Conservation (phyloP, 92 coral and sea anemone genomes). For the Ricordea florida region DNA sequence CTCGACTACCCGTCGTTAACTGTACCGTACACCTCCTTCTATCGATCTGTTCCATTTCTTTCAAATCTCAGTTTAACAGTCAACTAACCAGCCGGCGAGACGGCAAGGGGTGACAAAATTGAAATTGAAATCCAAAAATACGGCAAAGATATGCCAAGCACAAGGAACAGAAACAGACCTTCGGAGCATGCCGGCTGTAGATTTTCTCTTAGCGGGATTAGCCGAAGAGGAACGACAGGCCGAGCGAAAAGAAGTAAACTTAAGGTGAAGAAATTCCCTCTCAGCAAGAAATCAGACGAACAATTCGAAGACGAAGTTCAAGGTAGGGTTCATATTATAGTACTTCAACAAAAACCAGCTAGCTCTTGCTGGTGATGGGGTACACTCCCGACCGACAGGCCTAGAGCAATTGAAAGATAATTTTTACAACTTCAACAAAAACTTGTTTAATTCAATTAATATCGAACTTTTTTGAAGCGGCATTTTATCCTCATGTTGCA, state of each 20-base stretch:
- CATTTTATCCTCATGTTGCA: no score
- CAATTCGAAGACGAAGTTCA: slow-evolving; percentile 45
- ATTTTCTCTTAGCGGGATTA: not conserved
- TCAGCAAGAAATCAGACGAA: slow-evolving; percentile 48
- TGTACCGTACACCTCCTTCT: no score
- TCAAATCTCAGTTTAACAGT: no score
- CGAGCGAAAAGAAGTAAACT: slow-evolving; percentile 7
- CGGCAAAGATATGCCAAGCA: slow-evolving; percentile 16
- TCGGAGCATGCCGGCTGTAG: slow-evolving; percentile 4
- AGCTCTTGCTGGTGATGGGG: no score
- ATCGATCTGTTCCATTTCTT: no score
- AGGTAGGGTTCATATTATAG: slow-evolving; percentile 10
- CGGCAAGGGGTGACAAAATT: slow-evolving; percentile 13
- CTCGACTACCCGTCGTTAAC: no score
- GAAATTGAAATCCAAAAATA: not conserved
- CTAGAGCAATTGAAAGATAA: no score
- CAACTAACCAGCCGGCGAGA: not conserved
- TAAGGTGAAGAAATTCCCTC: slow-evolving; percentile 35
- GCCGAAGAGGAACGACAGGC: not conserved
- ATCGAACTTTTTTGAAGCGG: no score
- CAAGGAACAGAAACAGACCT: slow-evolving; percentile 18
- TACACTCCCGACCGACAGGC: no score
- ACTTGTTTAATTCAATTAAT: no score
- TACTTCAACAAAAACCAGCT: no score
- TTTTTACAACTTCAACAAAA: no score